phyloP scores from a whole-genome alignment of 2,888 invertebrate genomes.

The Therioaphis trifolii region DNA sequence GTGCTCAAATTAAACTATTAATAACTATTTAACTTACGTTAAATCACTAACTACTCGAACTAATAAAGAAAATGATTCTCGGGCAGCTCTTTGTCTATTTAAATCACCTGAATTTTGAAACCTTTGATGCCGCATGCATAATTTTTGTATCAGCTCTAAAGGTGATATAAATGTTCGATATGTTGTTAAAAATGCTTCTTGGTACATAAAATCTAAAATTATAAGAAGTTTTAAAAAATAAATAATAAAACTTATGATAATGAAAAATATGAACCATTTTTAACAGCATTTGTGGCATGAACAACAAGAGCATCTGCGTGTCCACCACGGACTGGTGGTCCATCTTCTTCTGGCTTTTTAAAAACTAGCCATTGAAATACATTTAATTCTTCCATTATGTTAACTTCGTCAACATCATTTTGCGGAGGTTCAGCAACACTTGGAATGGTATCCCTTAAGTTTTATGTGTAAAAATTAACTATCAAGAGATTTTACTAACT shows the following conservation, averaged over 20 bases:
- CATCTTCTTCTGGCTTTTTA: conserved; percentile 85
- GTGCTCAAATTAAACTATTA: background rate
- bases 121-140: conserved; percentile 82
- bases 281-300: conserved; percentile 94
- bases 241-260: conserved; percentile 31
- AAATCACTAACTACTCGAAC: conserved; percentile 95
- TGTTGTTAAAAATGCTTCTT: conserved; percentile 98
- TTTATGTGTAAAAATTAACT: background rate
- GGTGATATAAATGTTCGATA: conserved; percentile 96
- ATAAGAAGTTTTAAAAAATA: conserved; percentile 42
- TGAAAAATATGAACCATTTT: conserved; percentile 74
- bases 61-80: conserved; percentile 90
- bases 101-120: conserved; percentile 79
- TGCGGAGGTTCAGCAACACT: conserved; percentile 25
- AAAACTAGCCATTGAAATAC: conserved; percentile 82
- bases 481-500: background rate
- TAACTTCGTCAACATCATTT: conserved; percentile 36
- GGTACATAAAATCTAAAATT: conserved; percentile 85
- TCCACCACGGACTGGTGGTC: conserved; percentile 92
- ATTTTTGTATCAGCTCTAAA: conserved; percentile 84
- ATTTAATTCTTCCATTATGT: conserved; percentile 72
- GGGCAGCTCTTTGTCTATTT: conserved; percentile 80
- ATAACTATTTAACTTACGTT: conserved; percentile 78
- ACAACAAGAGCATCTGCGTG: conserved; percentile 94
- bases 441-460: conserved; percentile 27